phyloP scores from a whole-genome alignment of 1,140 invertebrate species.

The Monochamus saltuarius region DNA sequence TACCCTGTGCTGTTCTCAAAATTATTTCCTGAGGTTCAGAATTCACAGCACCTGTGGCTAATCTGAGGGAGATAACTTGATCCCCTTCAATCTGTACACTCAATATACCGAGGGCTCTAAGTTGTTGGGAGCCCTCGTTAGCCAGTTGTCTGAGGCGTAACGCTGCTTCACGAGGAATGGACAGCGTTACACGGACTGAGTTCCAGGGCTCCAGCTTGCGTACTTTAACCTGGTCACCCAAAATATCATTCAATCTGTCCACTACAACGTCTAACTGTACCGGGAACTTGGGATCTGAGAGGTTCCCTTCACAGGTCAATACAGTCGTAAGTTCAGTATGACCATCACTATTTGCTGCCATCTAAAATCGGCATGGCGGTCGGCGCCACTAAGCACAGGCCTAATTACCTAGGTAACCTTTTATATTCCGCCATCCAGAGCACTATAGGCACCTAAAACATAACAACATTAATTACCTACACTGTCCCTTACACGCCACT shows the following conservation, averaged over 20 bases:
- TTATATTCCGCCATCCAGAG: conserved; percentile 16
- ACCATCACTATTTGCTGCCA: conserved; percentile 77
- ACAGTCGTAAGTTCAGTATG: conserved; percentile 64
- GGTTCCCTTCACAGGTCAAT: conserved; percentile 78
- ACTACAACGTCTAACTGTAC: conserved; percentile 68
- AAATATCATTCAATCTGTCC: conserved; percentile 64
- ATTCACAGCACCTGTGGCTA: conserved; percentile 69
- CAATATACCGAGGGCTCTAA: conserved; percentile 89
- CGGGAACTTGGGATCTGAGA: conserved; percentile 73
- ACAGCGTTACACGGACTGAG: conserved; percentile 94
- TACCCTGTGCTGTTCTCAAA: conserved; percentile 57
- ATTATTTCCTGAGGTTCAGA: conserved; percentile 73
- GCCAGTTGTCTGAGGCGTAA: conserved; percentile 84
- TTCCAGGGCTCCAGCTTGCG: conserved; percentile 97
- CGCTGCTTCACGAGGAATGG: conserved; percentile 92
- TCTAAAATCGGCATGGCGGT: conserved; percentile 48
- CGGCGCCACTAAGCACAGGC: not conserved
- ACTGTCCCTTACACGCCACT: no score
- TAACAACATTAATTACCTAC: no score
- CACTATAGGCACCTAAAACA: conserved; percentile 14
- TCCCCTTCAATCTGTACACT: conserved; percentile 96
- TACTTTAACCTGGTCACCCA: conserved; percentile 67
- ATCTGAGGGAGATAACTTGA: conserved; percentile 88
- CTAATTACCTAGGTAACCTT: not conserved
- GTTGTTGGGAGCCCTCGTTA: conserved; percentile 80